Evolutionary conservation across 2,888 invertebrate genomes (phyloP), one percentile per base, ranked within the genome.

Genomic region (Cataglyphis albicans): DNA sequence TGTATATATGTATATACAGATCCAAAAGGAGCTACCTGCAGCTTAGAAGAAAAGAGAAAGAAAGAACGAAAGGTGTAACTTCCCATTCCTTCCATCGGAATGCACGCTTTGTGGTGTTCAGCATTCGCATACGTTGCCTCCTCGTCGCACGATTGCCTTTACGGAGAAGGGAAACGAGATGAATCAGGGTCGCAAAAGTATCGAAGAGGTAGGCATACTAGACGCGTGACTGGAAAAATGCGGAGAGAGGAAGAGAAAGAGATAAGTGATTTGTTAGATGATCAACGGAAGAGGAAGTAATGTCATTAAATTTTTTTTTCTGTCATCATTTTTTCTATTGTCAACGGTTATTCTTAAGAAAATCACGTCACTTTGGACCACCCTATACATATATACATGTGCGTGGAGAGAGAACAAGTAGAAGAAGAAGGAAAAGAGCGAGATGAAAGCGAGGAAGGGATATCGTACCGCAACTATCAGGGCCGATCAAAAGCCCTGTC

Each of bases 401-500:
- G 64, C 74, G 78, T 87, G 70, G 81, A 83, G 82, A 82, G 82
- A 21, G 78, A 75, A 64, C 21, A 61, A 81, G 81, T 48, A 67
- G 67, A n/a, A 84, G 59, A 67, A 78, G 84, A 76, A 86, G 41
- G n/a, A 68, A 12, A 57, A 57, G 82, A 38, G 48, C 29, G 32
- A 38, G 59, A 68, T 59, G 38, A 73, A 32, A 67, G 21, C 18
- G 72, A 64, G 57, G 59, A 65, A 83, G 82, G 85, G 83, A 80
- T 84, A 74, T 65, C 80, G 83, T 83, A 61, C 76, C 61, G 85
- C 84, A 87, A 85, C 87, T 81, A 85, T 81, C 90, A 88, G 90
- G 88, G 86, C 84, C 87, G 90, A 89, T 89, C 74, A 29, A 74
- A 81, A 76, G 81, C n/a, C 70, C 78, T 73, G 78, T 44, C 57